These are phyloP conservation scores for Athalia circularis DNA, from an alignment of 2,888 invertebrate genomes.

Conservation along the genomic window DNA sequence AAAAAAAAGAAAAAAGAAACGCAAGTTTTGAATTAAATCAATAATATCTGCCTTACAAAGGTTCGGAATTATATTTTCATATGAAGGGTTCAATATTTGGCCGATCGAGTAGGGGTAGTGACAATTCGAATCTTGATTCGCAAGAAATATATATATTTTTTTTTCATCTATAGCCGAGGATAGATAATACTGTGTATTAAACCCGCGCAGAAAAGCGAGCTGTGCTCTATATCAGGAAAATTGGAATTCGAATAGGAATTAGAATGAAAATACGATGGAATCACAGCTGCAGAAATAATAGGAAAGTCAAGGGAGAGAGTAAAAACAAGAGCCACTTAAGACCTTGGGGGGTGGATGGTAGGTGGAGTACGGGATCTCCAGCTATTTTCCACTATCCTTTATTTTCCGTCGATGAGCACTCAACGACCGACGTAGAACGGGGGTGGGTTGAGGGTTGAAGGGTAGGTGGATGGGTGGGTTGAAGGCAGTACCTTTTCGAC, in stretches of 20 bases:
- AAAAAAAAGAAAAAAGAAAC: too few relatives aligned
- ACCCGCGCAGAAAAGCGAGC: too few relatives aligned
- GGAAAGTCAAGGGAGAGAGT: slow-evolving; percentile 27
- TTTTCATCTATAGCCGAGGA: not conserved
- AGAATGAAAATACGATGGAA: slow-evolving; percentile 19
- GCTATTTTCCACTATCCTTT: slow-evolving; percentile 11
- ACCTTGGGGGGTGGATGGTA: slow-evolving; percentile 2
- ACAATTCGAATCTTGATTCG: too few relatives aligned
- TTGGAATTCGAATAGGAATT: slow-evolving; percentile 2
- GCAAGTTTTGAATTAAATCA: too few relatives aligned
- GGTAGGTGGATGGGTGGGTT: not conserved
- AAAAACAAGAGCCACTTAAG: slow-evolving; percentile 39
- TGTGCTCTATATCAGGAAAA: not conserved
- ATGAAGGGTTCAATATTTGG: too few relatives aligned
- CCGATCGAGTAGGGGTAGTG: too few relatives aligned
- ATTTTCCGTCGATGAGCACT: slow-evolving; percentile 33
- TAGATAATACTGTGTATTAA: not conserved
- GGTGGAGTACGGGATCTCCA: not conserved
- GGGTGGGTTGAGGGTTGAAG: not conserved
- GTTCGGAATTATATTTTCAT: too few relatives aligned
- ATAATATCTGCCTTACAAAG: too few relatives aligned
- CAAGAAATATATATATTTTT: not conserved
- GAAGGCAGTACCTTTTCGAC: slow-evolving; percentile 16
- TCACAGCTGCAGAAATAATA: slow-evolving; percentile 37
- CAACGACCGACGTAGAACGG: slow-evolving; percentile 27